These are phyloP conservation scores for Chelmon rostratus DNA, from an alignment of 2,797 vertebrate genomes.

Conservation along the genomic window DNA sequence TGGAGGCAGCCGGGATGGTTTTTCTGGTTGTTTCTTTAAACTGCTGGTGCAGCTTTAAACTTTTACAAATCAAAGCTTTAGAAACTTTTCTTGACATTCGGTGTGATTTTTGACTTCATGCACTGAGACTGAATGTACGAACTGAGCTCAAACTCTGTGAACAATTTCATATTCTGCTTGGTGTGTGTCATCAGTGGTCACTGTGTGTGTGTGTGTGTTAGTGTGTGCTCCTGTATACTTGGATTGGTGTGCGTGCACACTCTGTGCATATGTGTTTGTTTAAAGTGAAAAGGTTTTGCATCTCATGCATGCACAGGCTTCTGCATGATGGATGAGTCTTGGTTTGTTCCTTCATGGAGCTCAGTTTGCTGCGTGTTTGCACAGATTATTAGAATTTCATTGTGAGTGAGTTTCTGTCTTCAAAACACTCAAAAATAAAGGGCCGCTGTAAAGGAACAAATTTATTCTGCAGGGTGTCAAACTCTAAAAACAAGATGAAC, in stretches of 20 bases:
- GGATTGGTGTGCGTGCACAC: background rate
- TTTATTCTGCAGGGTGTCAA: background rate
- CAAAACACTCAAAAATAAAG: constrained; percentile 34
- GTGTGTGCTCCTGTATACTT: background rate
- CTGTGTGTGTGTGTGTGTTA: constrained; percentile 19
- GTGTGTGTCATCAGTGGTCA: background rate
- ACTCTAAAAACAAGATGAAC: background rate
- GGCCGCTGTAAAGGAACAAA: constrained; percentile 7
- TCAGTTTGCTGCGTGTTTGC: background rate
- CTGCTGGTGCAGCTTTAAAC: constrained; percentile 10
- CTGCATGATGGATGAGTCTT: background rate
- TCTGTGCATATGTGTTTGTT: background rate
- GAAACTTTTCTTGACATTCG: background rate
- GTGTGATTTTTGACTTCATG: background rate
- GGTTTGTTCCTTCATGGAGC: background rate
- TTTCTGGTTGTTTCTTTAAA: no score
- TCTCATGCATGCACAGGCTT: background rate
- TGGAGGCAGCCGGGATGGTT: no score
- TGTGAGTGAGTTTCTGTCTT: constrained; percentile 23
- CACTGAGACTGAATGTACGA: background rate
- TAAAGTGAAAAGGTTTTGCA: background rate
- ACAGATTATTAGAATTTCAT: background rate
- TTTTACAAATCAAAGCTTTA: background rate
- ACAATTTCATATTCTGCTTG: background rate
- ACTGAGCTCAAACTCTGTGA: background rate